These are phyloP conservation scores for Nautilus pompilius DNA, from an alignment of 1,140 invertebrate genomes.

Conservation along the genomic window DNA sequence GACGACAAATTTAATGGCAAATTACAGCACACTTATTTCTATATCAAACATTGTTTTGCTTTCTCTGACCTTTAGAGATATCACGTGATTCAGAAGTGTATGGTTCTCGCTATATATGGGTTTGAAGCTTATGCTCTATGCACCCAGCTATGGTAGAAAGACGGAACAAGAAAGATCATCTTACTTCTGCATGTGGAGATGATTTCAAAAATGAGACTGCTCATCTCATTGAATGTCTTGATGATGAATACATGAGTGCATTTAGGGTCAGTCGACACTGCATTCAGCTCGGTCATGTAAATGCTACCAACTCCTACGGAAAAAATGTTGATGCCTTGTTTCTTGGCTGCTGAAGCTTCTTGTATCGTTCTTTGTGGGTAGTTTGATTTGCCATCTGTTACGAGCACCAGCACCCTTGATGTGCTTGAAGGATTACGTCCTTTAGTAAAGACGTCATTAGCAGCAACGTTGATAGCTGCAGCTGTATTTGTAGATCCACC, in stretches of 20 bases:
- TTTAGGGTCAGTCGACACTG: slow-evolving; percentile 25
- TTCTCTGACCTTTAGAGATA: too few species aligned
- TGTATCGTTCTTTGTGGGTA: not conserved
- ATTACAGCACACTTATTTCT: too few species aligned
- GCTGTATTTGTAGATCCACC: slow-evolving; percentile 16
- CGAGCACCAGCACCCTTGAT: slow-evolving; percentile 8
- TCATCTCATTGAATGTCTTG: slow-evolving; percentile 26
- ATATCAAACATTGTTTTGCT: too few species aligned
- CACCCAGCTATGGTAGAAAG: too few species aligned
- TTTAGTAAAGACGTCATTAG: slow-evolving; percentile 1
- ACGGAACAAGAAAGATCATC: too few species aligned
- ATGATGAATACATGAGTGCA: slow-evolving; percentile 37
- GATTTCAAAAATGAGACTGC: slow-evolving; percentile 29
- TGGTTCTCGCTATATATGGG: too few species aligned
- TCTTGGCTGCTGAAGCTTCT: slow-evolving; percentile 6
- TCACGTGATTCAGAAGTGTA: too few species aligned
- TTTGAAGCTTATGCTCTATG: too few species aligned
- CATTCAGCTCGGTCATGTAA: slow-evolving; percentile 17
- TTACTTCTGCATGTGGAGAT: slow-evolving; percentile 31
- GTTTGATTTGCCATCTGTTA: slow-evolving; percentile 19
- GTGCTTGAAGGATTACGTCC: not conserved
- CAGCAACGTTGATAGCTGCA: slow-evolving; percentile 14
- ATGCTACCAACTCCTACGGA: slow-evolving; percentile 16
- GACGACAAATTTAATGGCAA: too few species aligned
- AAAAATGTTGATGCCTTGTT: slow-evolving; percentile 17